phyloP scores from a whole-genome alignment of 2,113 vertebrate genomes.

The Hyaena hyaena region DNA sequence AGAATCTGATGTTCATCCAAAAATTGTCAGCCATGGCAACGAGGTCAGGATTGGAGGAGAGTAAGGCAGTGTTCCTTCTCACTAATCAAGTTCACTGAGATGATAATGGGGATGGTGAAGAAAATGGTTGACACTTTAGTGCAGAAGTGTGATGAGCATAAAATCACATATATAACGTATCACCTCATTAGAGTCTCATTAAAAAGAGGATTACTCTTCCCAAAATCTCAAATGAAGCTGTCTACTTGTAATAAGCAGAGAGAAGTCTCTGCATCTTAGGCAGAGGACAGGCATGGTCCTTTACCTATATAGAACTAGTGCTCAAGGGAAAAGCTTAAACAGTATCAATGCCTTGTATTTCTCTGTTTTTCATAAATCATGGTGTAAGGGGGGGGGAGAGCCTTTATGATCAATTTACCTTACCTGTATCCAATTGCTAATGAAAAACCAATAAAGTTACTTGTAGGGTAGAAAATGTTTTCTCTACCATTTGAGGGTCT shows the following conservation, averaged over 20 bases:
- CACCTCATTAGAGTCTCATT: conserved; percentile 57
- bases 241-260: background rate
- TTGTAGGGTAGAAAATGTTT: background rate
- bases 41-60: background rate
- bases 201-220: conserved; percentile 59
- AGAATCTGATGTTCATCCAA: background rate
- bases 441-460: background rate
- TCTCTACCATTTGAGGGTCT: background rate
- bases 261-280: background rate
- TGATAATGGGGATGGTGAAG: background rate
- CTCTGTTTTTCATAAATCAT: background rate
- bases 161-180: conserved; percentile 55
- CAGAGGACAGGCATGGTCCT: background rate
- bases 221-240: conserved; percentile 41
- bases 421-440: background rate
- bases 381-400: background rate
- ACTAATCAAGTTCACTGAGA: conserved; percentile 1
- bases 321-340: background rate
- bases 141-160: conserved; percentile 28
- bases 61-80: background rate
- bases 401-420: background rate
- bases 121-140: conserved; percentile 22
- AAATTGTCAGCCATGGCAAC: background rate
- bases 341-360: background rate
- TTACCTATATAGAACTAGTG: background rate